A percentile compares a stretch with the other conserved stretches of the same genome.
Evolutionary conservation across 2,888 invertebrate species (phyloP).

Genomic region (Lamproptera curius): DNA sequence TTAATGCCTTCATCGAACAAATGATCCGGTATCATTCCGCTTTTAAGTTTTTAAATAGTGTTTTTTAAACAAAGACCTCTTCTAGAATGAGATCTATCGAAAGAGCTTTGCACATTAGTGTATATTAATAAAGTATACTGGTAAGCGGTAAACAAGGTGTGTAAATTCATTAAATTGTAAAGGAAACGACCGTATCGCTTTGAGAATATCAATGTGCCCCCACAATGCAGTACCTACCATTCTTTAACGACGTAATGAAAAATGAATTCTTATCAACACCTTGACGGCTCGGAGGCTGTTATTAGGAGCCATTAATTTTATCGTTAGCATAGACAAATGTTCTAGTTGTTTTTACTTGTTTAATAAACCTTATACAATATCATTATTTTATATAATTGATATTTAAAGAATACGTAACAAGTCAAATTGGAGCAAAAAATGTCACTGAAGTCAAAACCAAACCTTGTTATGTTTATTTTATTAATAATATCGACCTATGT

Average conservation of each 20-base stretch:
- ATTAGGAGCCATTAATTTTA: slow-evolving; percentile 1
- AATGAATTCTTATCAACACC: slow-evolving; percentile 9
- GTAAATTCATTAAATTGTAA: slow-evolving; percentile 67
- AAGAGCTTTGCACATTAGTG: background rate
- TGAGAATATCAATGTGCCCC: slow-evolving; percentile 57
- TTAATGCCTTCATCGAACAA: slow-evolving; percentile 64
- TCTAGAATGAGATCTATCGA: background rate
- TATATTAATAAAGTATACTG: slow-evolving; percentile 31
- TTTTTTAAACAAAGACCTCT: background rate
- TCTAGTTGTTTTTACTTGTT: no score
- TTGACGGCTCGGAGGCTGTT: background rate
- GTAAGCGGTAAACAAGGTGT: slow-evolving; percentile 48
- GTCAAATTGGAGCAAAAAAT: no score
- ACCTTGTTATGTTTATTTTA: no score
- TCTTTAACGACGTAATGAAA: slow-evolving; percentile 21
- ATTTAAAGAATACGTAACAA: no score
- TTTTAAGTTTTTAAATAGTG: no score
- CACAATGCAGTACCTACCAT: slow-evolving; percentile 25
- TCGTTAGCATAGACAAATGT: slow-evolving; percentile 6
- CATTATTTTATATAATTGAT: no score
- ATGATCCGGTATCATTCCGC: slow-evolving; percentile 57
- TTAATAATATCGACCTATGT: no score
- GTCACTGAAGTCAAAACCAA: no score
- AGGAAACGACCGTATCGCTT: slow-evolving; percentile 49
- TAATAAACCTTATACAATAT: no score